These are phyloP conservation scores for Stegodyphus dumicola DNA, from an alignment of 1,140 invertebrate species.

Conservation along the genomic window DNA sequence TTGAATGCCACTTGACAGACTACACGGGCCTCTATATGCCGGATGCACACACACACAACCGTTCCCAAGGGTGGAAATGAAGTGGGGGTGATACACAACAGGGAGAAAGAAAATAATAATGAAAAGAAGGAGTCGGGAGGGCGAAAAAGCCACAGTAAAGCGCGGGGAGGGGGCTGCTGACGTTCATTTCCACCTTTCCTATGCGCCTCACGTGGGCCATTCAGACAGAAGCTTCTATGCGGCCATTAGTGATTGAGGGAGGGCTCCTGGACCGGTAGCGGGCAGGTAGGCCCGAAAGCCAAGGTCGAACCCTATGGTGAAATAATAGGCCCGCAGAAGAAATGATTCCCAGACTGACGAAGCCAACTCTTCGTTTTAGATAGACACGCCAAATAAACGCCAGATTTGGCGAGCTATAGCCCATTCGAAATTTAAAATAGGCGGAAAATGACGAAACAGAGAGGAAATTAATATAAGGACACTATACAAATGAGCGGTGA, in stretches of 20 bases:
- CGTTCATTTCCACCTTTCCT: slow-evolving; percentile 45
- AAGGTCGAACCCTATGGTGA: slow-evolving; percentile 51
- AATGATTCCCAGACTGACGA: slow-evolving; percentile 39
- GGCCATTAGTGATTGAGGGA: slow-evolving; percentile 41
- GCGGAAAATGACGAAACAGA: neutral
- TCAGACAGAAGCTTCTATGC: slow-evolving; percentile 19
- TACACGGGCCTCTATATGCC: slow-evolving; percentile 20
- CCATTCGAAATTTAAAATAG: neutral
- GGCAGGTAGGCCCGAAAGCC: slow-evolving; percentile 39
- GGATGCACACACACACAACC: slow-evolving; percentile 25
- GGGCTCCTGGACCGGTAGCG: slow-evolving; percentile 15
- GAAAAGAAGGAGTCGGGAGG: slow-evolving; percentile 22
- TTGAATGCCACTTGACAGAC: slow-evolving; percentile 15
- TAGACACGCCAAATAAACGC: slow-evolving; percentile 26
- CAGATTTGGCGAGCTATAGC: slow-evolving; percentile 22
- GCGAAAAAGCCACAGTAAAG: neutral
- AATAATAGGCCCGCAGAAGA: slow-evolving; percentile 45
- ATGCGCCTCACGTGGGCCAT: slow-evolving; percentile 19
- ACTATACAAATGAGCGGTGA: neutral
- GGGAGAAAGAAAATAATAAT: slow-evolving; percentile 40
- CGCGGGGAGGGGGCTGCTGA: slow-evolving; percentile 20
- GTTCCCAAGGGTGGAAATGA: slow-evolving; percentile 36
- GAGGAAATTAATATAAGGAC: neutral
- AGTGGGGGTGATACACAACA: slow-evolving; percentile 25
- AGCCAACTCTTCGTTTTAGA: slow-evolving; percentile 1